Evolutionary conservation across 2,888 invertebrate species (phyloP).

Genomic region (Phasia obesa): DNA sequence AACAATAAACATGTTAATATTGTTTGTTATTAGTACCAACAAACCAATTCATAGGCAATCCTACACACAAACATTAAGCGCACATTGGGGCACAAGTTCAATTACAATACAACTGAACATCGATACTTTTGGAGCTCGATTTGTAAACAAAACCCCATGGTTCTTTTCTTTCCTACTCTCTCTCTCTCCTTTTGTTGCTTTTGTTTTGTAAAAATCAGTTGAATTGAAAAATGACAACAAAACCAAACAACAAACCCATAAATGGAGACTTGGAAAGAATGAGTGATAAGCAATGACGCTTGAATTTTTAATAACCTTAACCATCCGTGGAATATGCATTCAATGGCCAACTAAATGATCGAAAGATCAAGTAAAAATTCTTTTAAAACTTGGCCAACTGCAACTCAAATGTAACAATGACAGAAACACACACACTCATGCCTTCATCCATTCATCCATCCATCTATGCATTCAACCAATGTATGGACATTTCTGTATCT

Average conservation of each 20-base stretch:
- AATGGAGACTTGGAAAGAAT: slow-evolving; percentile 18
- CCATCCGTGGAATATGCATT: slow-evolving; percentile 14
- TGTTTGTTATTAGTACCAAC: slow-evolving; percentile 64
- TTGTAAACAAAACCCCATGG: slow-evolving; percentile 68
- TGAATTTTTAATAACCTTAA: slow-evolving; percentile 50
- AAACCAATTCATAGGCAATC: slow-evolving; percentile 46
- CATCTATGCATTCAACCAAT: not conserved
- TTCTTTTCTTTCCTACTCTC: slow-evolving; percentile 21
- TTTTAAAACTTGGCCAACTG: slow-evolving; percentile 43
- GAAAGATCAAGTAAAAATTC: slow-evolving; percentile 8
- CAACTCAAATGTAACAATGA: slow-evolving; percentile 47
- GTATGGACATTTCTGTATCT: not conserved
- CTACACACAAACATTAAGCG: slow-evolving; percentile 12
- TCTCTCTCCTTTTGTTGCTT: slow-evolving; percentile 43
- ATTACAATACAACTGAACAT: slow-evolving; percentile 50
- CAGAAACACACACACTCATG: slow-evolving; percentile 5
- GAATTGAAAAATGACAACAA: slow-evolving; percentile 63
- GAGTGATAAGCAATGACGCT: slow-evolving; percentile 67
- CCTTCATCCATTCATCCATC: not conserved
- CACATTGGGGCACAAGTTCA: slow-evolving; percentile 28
- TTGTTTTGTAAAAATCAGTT: slow-evolving; percentile 52
- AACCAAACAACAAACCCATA: slow-evolving; percentile 27
- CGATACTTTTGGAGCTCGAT: slow-evolving; percentile 67
- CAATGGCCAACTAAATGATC: slow-evolving; percentile 29
- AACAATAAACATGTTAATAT: slow-evolving; percentile 67